phyloP scores from a whole-genome alignment of 2,888 invertebrate genomes.

The Pollenia labialis region DNA sequence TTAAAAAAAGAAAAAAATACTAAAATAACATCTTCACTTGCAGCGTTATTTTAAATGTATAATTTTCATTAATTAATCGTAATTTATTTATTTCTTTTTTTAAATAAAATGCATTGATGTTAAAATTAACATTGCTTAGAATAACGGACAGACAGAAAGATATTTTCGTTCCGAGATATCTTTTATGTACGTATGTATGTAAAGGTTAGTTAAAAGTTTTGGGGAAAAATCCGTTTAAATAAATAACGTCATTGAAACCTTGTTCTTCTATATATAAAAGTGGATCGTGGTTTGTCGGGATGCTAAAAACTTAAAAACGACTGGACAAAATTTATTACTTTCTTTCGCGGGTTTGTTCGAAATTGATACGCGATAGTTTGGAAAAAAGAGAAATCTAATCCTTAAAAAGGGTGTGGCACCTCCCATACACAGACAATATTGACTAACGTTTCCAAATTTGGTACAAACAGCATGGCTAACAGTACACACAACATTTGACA shows the following conservation, averaged over 20 bases:
- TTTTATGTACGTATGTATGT: neutral
- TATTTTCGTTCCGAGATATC: neutral
- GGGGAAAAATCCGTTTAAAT: neutral
- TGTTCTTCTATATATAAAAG: too few species aligned
- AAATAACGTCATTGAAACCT: conserved; percentile 22
- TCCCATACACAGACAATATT: too few species aligned
- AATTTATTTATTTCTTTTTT: conserved; percentile 55
- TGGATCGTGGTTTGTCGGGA: too few species aligned
- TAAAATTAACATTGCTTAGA: neutral
- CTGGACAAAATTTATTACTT: too few species aligned
- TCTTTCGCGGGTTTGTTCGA: too few species aligned
- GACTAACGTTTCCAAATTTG: too few species aligned
- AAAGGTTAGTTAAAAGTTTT: conserved; percentile 27
- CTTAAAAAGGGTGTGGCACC: too few species aligned
- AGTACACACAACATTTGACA: too few species aligned
- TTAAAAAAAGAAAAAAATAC: conserved; percentile 5
- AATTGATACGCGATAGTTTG: too few species aligned
- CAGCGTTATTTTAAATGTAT: conserved; percentile 62
- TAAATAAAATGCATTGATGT: conserved; percentile 4
- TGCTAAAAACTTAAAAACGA: too few species aligned
- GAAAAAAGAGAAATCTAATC: too few species aligned
- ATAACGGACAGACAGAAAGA: neutral
- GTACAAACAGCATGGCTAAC: too few species aligned
- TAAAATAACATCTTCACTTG: neutral
- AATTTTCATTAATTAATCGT: conserved; percentile 71